Evolutionary conservation across 2,797 vertebrate species (phyloP), one percentile per base, ranked within the genome.

Genomic region (Poeciliopsis turneri): DNA sequence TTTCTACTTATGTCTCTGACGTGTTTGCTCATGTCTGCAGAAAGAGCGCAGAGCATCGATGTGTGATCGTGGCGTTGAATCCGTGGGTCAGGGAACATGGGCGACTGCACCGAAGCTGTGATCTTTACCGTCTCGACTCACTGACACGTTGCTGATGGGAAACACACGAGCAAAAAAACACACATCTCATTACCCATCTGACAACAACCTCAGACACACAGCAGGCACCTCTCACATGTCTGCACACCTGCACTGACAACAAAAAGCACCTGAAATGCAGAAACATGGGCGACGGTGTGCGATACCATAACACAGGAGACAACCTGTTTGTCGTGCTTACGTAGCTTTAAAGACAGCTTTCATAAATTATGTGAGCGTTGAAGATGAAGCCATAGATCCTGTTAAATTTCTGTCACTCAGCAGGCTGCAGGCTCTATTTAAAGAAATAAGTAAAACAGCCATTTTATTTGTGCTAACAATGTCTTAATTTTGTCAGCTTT

Each of bases 141-240:
- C 79, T 91, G 87, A 89, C 49, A 18, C 66, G 75, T 18, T 81
- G 76, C 86, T 79, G 77, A 85, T 74, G 77, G 78, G 84, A 75
- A 64, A 39, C 85, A 87, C 82, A 47, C 25, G 1, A 53, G 51
- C 23, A 53, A 76, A 77, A 72, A 85, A 75, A 5, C 78, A 41
- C 88, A 84, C 88, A 91, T 81, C 87, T 91, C 89, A 88, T 93
- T 91, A 87, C 87, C 92, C 87, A 89, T 80, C 75, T 86, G 83
- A 85, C 86, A 84, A 81, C 86, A 88, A 64, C 71, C 75, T 28
- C 64, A 45, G 61, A 49, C 78, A 25, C 72, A 59, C 74, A 55
- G 41, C 51, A 25, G 81, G 87, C 84, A 69, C 87, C 61, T 74
- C 78, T 90, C 87, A 79, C 75, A 78, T 70, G 74, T 75, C 78